Evolutionary conservation across 2,888 invertebrate species (phyloP).

Genomic region (Hyposoter didymator): DNA sequence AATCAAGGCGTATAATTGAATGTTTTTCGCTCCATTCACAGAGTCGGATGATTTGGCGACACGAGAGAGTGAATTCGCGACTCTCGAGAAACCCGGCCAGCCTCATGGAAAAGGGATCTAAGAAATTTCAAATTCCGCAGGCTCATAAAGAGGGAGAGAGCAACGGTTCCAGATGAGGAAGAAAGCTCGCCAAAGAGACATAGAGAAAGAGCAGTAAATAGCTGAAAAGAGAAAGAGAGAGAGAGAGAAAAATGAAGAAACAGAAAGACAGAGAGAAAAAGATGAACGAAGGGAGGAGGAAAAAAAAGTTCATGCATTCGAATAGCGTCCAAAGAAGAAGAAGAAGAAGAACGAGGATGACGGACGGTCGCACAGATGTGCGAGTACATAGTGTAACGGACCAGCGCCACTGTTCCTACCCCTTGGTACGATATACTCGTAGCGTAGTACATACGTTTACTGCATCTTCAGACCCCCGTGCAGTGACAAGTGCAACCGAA

Average conservation of each 20-base stretch:
- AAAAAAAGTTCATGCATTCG: slow-evolving; percentile 64
- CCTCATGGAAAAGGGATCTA: slow-evolving; percentile 1
- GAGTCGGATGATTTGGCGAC: background rate
- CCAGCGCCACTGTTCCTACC: slow-evolving; percentile 68
- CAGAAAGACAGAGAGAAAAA: slow-evolving; percentile 34
- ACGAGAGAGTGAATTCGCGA: background rate
- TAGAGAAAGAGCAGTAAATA: background rate
- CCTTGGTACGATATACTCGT: slow-evolving; percentile 50
- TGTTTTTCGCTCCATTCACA: slow-evolving; percentile 35
- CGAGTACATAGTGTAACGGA: slow-evolving; percentile 66
- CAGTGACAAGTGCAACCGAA: slow-evolving; percentile 68
- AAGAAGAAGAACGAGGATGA: slow-evolving; percentile 68
- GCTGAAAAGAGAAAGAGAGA: background rate
- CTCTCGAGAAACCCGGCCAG: background rate
- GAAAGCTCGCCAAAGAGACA: slow-evolving; percentile 6
- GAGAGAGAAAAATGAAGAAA: slow-evolving; percentile 16
- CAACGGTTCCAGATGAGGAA: background rate
- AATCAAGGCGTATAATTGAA: slow-evolving; percentile 61
- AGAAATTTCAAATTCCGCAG: slow-evolving; percentile 11
- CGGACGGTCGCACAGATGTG: slow-evolving; percentile 73
- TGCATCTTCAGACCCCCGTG: slow-evolving; percentile 68
- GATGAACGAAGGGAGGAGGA: slow-evolving; percentile 28
- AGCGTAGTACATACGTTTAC: slow-evolving; percentile 23
- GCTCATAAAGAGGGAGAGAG: slow-evolving; percentile 1
- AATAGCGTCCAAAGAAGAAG: slow-evolving; percentile 52